Percentiles rank a stretch among this genome's conserved stretches.
Evolutionary conservation across 1,140 invertebrate species (phyloP).

Genomic region (Fopius arisanus): DNA sequence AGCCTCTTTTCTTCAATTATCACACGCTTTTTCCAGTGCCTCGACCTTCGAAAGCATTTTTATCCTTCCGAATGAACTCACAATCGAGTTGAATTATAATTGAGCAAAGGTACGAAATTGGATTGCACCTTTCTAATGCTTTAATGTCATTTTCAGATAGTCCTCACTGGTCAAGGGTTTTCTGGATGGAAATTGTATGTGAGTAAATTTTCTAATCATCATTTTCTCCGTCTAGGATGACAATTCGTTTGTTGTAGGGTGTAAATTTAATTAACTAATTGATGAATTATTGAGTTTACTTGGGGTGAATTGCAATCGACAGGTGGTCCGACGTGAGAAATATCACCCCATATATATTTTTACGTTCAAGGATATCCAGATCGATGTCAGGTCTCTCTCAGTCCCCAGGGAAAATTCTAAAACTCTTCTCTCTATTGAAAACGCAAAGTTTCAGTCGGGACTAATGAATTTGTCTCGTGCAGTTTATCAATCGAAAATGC

Average conservation of each 20-base stretch:
- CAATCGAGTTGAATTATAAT: neutral
- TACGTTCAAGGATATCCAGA: neutral
- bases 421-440: no score
- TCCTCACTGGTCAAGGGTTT: no score
- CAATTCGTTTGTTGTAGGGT: no score
- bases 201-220: no score
- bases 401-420: neutral
- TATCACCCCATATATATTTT: neutral
- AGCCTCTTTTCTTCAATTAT: neutral
- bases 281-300: no score
- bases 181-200: no score
- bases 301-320: neutral
- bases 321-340: neutral
- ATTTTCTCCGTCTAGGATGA: no score
- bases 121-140: neutral
- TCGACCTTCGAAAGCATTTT: neutral
- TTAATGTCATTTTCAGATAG: no score
- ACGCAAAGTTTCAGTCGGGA: no score
- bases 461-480: no score
- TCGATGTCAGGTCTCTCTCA: neutral
- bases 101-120: neutral
- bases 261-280: no score
- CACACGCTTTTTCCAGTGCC: neutral
- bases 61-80: neutral
- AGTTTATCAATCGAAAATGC: no score